Base-by-base conservation (phyloP, 2,888 invertebrate genomes). In the Callinectes sapidus region DNA sequence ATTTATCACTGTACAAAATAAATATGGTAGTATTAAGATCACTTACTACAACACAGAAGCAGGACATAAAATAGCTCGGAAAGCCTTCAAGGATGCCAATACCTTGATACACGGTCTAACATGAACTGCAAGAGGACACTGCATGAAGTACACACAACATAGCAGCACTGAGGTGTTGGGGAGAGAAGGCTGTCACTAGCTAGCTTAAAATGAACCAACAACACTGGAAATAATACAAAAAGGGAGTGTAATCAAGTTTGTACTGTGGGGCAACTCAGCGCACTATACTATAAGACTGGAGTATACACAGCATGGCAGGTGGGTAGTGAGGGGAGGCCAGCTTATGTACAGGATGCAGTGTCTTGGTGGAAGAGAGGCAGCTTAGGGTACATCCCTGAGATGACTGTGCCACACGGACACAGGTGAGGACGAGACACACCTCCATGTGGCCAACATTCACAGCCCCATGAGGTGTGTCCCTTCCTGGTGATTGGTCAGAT, bases 301-400 rank as follows among this genome's bases (percentile, higher is more conserved):
- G 81, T 35, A 14, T 35, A 35, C 35, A 35, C 71, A 35, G 81
- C 35, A n/a, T 3, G 81, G 81, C 61, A 16, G 81, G 81, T 35
- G 81, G 18, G 81, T 35, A 35, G 35, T 32, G 81, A n/a, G 35
- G 81, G 81, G 14, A n/a, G 32, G 81, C 81, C n/a, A 35, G 81
- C 35, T 32, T 81, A 77, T 87, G 71, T 77, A 91, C 42, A 66
- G 42, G 48, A 91, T 54, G 89, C 54, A 88, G 86, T 61, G 54
- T 85, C 90, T 91, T 54, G 86, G 86, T 86, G 89, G 87, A 71
- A 71, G 87, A 91, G 88, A 55, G 91, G 91, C 81, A 91, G 91
- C 90, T 86, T 85, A 85, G 91, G 91, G 91, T 88, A 77, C 88
- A 88, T 91, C 91, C 91, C 91, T 91, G 91, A 91, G 91, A 85